Base-by-base conservation (phyloP, 2,888 invertebrate species). In the Netelia fuscicornis region DNA sequence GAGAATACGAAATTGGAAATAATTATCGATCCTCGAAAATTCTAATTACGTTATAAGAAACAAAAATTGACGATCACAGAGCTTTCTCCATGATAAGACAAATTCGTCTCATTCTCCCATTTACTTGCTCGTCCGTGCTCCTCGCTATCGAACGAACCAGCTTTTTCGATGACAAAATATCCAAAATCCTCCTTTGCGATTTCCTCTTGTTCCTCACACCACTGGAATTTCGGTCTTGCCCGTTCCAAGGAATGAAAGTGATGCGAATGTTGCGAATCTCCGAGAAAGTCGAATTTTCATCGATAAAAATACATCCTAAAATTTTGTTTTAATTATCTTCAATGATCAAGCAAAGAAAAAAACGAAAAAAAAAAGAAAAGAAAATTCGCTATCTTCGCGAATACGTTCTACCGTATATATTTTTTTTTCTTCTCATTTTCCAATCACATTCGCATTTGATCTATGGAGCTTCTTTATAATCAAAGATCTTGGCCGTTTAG, bases 211-310 rank as follows among this genome's bases (percentile, higher is more conserved):
- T 13, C 9, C 6, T 20, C 25, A 25, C 54, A 65, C 56, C 23
- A 10, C 23, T 11, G 23, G 23, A 60, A 60, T 48, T 48, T 13
- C 48, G 48, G 13, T 6, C 11, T 23, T 37, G 20, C 37, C 37
- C n/a, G 1, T n/a, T 64, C 54, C 54, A 17, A 72, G 56, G 72
- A 80, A 80, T 74, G 72, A 80, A 67, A 83, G 72, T 75, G 65
- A 68, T 74, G 70, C 74, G 74, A 74, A 30, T 77, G 74, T 44
- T 48, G 72, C 64, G 72, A 83, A 72, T 78, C 58, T 60, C 23
- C 77, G 82, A 77, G 77, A 77, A 67, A 56, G 67, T 68, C 67
- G 64, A 71, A 60, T 72, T 72, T 72, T 44, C 9, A 44, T 60
- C 52, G 17, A 13, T 23, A 30, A 44, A 64, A 62, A 13, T 23